phyloP scores from a whole-genome alignment of 23 tunicate species.

The Phallusia fumigata region DNA sequence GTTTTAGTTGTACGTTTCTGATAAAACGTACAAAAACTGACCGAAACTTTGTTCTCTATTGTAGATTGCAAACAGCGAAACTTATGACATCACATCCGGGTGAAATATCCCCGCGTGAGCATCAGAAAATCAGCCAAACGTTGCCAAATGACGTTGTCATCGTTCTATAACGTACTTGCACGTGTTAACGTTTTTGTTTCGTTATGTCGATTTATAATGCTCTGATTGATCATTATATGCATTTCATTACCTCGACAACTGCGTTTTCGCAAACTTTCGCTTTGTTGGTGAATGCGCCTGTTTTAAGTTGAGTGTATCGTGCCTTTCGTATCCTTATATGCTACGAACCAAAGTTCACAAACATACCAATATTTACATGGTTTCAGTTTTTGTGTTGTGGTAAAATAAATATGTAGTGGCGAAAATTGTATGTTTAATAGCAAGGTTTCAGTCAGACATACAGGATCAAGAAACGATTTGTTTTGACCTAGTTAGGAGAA shows the following conservation, averaged over 20 bases:
- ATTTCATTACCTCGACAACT: too few relatives aligned
- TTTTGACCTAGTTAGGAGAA: too few relatives aligned
- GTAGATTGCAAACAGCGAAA: background rate
- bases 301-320: background rate
- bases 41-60: too few relatives aligned
- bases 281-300: too few relatives aligned
- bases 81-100: background rate
- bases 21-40: too few relatives aligned
- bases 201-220: too few relatives aligned
- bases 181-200: background rate
- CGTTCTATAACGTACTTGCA: background rate
- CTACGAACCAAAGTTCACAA: background rate
- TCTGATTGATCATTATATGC: too few relatives aligned
- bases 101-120: background rate
- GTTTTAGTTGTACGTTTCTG: too few relatives aligned
- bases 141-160: background rate
- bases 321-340: background rate
- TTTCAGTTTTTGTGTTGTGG: background rate
- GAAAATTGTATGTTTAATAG: background rate
- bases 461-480: background rate
- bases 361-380: conserved; percentile 8
- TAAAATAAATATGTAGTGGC: background rate
- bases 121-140: conserved; percentile 2
- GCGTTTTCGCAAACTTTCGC: too few relatives aligned
- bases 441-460: background rate